Base-by-base conservation (phyloP, 2,113 vertebrate species). In the Pomatostomus ruficeps region DNA sequence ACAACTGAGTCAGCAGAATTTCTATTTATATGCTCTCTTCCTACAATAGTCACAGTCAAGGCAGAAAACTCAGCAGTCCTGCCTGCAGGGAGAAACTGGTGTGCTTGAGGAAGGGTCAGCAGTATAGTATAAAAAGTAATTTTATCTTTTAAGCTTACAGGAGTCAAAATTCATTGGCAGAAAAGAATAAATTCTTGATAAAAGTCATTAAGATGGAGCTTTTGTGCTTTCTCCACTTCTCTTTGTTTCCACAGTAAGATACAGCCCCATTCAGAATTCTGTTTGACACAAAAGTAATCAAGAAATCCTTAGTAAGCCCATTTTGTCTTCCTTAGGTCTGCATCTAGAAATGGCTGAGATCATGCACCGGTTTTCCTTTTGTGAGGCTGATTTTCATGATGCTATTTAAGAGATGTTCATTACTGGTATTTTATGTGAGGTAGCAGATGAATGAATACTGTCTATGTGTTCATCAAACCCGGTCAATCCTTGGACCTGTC, bases 1-100 rank as follows among this genome's bases (percentile, higher is more conserved):
- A 96, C 74, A 79, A 85, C 95, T 95, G 92, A 97, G 82, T 97
- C 96, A 97, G 96, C 95, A 95, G 25, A 93, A 92, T 93, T 90
- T 70, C 96, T 96, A 96, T 96, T 96, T 97, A 96, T 93, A 91
- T 18, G 55, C 67, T 94, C 45, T 88, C 94, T 92, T 97, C 96
- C 94, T 89, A 85, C 94, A 92, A 62, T 12, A 93, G 73, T 61
- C 77, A 72, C 40, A 85, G 77, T 51, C 43, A 89, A 93, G 91
- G 85, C 91, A 93, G 54, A 85, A 83, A 96, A 71, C 43, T 90
- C 87, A 88, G 91, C 89, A 93, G 67, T 63, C 63, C 78, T 91
- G 81, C 85, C 71, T 91, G 58, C 76, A 63, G 49, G 42, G 33
- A 95, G 67, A 92, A 95, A 73, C 1, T 57, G 33, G 54, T 85